These are phyloP conservation scores for Drosophila austrosaltans DNA, from an alignment of 2,888 invertebrate genomes.

Conservation along the genomic window DNA sequence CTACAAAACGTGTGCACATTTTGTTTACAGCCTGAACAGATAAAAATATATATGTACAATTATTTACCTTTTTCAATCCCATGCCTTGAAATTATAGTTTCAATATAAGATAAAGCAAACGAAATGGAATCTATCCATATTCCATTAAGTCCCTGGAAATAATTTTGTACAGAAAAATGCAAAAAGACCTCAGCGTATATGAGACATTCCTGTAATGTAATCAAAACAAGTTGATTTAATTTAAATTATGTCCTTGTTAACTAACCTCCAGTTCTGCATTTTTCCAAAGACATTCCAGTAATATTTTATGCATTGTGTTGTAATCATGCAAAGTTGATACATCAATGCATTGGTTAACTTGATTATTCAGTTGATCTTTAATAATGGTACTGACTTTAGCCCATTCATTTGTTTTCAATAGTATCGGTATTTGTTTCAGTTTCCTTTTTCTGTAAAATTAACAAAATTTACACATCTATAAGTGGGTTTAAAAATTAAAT, in stretches of 20 bases:
- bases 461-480: not conserved
- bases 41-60: not conserved
- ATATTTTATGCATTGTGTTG: conserved; percentile 19
- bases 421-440: conserved; percentile 18
- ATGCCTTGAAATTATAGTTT: conserved; percentile 85
- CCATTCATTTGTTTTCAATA: conserved; percentile 15
- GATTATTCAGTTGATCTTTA: conserved; percentile 14
- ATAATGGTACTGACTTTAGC: conserved; percentile 12
- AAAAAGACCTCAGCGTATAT: conserved; percentile 91
- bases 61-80: conserved; percentile 82
- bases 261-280: conserved; percentile 13
- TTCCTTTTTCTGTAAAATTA: conserved; percentile 9
- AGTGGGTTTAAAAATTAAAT: too few relatives aligned
- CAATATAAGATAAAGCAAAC: conserved; percentile 82
- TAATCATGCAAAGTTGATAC: conserved; percentile 10
- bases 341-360: conserved; percentile 2
- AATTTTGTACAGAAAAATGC: conserved; percentile 89
- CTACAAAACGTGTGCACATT: too few relatives aligned
- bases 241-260: not conserved
- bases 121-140: conserved; percentile 84
- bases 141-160: conserved; percentile 84
- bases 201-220: conserved; percentile 85
- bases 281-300: conserved; percentile 26
- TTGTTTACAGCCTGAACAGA: too few relatives aligned
- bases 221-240: not conserved